phyloP scores from a whole-genome alignment of 2,113 vertebrate genomes.

The Callipepla squamata region DNA sequence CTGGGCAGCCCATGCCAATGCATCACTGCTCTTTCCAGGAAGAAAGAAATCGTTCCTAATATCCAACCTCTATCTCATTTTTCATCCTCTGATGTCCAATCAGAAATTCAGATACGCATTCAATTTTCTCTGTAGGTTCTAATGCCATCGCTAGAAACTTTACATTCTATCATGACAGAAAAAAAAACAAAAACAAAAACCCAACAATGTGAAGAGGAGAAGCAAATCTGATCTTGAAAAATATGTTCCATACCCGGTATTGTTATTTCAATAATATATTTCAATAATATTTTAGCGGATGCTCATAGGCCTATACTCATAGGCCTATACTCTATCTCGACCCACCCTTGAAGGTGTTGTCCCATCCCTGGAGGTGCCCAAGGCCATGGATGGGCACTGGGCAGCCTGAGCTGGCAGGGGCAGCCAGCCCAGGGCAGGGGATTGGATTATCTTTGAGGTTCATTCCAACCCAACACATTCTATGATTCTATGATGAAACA shows the following conservation, averaged over 20 bases:
- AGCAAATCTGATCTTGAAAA: background rate
- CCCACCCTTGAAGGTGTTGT: too few species aligned
- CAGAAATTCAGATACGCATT: background rate
- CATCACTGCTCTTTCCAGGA: too few species aligned
- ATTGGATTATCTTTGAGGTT: too few species aligned
- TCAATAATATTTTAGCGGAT: constrained; percentile 26
- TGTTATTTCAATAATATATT: constrained; percentile 22
- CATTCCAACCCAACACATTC: too few species aligned
- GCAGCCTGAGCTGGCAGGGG: too few species aligned
- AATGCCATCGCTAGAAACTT: background rate
- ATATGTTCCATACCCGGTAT: background rate
- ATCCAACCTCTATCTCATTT: background rate
- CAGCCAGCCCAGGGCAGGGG: too few species aligned
- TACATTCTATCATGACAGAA: background rate
- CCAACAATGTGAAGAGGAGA: background rate
- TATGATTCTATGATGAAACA: background rate
- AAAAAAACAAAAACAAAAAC: background rate
- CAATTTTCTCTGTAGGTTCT: background rate
- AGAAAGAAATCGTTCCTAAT: too few species aligned
- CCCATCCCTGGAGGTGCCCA: too few species aligned
- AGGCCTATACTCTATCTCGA: constrained; percentile 9
- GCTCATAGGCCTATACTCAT: background rate
- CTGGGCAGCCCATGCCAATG: too few species aligned
- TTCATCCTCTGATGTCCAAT: background rate
- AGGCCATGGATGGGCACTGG: too few species aligned